Evolutionary conservation across 30 jellyfish, hydroid and myxozoan genomes (phyloP).

Genomic region (Cassiopea xamachana): DNA sequence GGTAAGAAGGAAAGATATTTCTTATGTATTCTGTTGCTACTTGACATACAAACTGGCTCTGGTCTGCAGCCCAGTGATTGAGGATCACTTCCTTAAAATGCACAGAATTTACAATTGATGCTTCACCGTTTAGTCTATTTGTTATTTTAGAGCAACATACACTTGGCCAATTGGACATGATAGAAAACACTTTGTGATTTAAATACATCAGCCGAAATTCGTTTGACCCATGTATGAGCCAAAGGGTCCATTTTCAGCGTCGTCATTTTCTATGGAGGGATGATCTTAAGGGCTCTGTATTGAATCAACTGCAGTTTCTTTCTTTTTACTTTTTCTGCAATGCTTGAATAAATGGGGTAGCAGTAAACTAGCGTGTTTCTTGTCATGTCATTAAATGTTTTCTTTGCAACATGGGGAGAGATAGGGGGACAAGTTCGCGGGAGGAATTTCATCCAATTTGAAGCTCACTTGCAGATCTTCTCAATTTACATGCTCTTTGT

Average conservation of each 20-base stretch:
- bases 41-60: too few relatives aligned
- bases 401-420: slow-evolving; percentile 52
- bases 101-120: too few relatives aligned
- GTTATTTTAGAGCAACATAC: too few relatives aligned
- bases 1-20: too few relatives aligned
- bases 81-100: too few relatives aligned
- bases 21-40: too few relatives aligned
- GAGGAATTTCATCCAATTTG: slow-evolving; percentile 27
- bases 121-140: too few relatives aligned
- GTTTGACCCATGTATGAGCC: slow-evolving; percentile 12
- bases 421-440: slow-evolving; percentile 40
- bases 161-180: too few relatives aligned
- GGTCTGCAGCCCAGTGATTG: too few relatives aligned
- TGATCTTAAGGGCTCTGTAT: slow-evolving; percentile 31
- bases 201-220: slow-evolving; percentile 35
- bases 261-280: not conserved
- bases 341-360: slow-evolving; percentile 33
- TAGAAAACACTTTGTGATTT: slow-evolving; percentile 16
- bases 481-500: slow-evolving; percentile 27
- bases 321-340: slow-evolving; percentile 11
- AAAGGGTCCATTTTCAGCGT: slow-evolving; percentile 34
- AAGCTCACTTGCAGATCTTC: slow-evolving; percentile 45
- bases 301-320: slow-evolving; percentile 12
- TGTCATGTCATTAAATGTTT: slow-evolving; percentile 26
- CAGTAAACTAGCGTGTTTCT: slow-evolving; percentile 30